These are phyloP conservation scores for Aldrovandia affinis DNA, from an alignment of 2,797 vertebrate genomes.

Conservation along the genomic window DNA sequence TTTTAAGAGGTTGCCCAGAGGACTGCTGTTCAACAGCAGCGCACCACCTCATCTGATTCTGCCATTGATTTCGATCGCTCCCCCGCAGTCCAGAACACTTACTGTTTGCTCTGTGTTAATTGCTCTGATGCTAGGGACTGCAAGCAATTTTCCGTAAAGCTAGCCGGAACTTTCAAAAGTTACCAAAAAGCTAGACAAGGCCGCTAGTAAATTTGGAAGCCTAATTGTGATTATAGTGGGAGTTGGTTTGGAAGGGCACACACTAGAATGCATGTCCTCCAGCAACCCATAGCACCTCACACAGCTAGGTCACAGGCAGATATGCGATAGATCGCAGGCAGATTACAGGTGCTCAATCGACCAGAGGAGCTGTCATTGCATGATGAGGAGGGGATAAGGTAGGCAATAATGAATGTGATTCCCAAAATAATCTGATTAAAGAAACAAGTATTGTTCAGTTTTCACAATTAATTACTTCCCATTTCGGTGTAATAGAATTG, in stretches of 20 bases:
- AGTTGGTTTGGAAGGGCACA: no score
- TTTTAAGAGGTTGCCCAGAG: background rate
- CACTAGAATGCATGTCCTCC: no score
- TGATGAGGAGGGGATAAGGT: no score
- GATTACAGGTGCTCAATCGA: no score
- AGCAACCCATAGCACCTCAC: no score
- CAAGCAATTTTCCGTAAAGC: background rate
- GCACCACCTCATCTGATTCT: background rate
- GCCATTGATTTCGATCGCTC: conserved; percentile 15
- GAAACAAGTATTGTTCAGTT: background rate
- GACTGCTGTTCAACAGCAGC: conserved; percentile 33
- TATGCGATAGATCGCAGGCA: no score
- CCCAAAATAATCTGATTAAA: background rate
- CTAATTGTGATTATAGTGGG: no score
- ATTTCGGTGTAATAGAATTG: background rate
- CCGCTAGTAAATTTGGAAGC: no score
- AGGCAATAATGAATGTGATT: no score
- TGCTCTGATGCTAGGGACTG: conserved; percentile 30
- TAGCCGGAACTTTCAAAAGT: background rate
- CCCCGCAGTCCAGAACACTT: background rate
- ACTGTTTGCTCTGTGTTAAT: conserved; percentile 46
- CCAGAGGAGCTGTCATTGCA: no score
- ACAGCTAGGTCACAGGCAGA: no score
- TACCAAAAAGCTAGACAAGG: no score
- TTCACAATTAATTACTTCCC: background rate